A percentile compares a stretch with the other conserved stretches of the same genome.
Evolutionary conservation across 2,888 invertebrate genomes (phyloP).

Genomic region (Campaea margaritaria): DNA sequence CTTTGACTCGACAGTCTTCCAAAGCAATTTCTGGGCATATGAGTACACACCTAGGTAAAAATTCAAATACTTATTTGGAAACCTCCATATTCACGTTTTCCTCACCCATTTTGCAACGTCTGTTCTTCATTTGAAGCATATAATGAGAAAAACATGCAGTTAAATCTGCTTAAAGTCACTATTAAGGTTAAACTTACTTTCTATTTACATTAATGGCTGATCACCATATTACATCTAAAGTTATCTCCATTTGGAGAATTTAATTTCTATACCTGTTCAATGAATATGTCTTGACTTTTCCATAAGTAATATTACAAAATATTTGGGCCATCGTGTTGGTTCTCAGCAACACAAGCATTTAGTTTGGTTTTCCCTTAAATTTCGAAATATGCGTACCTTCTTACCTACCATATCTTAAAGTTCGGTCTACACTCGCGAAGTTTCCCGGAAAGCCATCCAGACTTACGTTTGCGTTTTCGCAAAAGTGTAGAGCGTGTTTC

Average conservation of each 20-base stretch:
- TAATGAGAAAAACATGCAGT: slow-evolving; percentile 8
- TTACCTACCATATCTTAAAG: too few species aligned
- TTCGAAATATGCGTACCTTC: too few species aligned
- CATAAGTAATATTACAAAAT: not conserved
- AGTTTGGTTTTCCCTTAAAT: too few species aligned
- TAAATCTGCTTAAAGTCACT: slow-evolving; percentile 16
- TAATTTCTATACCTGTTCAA: not conserved
- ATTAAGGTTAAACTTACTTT: slow-evolving; percentile 13
- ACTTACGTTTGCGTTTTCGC: too few species aligned
- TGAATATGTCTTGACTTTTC: too few species aligned
- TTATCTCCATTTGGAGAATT: slow-evolving; percentile 1
- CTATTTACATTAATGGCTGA: slow-evolving; percentile 11
- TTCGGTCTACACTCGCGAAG: too few species aligned
- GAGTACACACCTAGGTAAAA: not conserved
- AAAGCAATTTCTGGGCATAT: not conserved
- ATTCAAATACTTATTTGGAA: too few species aligned
- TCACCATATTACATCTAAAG: slow-evolving; percentile 6
- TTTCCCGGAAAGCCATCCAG: too few species aligned
- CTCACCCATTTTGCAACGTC: slow-evolving; percentile 22
- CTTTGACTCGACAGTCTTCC: not conserved
- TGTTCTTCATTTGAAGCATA: slow-evolving; percentile 19
- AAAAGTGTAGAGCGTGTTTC: too few species aligned
- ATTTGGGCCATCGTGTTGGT: too few species aligned
- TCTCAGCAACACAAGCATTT: too few species aligned
- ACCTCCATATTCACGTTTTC: too few species aligned